Evolutionary conservation across 1,140 invertebrate species (phyloP), one percentile per base, ranked within the genome.

Genomic region (Eubasilissa regina): DNA sequence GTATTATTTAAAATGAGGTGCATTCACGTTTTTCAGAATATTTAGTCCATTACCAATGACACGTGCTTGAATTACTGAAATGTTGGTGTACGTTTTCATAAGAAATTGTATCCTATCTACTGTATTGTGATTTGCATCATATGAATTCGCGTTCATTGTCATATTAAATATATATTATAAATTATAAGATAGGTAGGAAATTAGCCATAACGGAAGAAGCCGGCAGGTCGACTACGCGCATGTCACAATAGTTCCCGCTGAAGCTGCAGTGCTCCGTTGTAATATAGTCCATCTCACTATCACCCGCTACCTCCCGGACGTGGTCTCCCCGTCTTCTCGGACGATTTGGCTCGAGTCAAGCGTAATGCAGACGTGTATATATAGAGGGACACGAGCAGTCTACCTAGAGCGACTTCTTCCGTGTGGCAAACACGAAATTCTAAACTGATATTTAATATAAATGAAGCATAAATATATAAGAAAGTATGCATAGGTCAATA

Each of bases 381-480:
- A 35, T 35, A 35, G 25, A n/a, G n/a, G n/a, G n/a, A n/a, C n/a
- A n/a, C n/a, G n/a, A 35, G 11, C n/a, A 45, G 74, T 76, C 74
- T 10, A 35, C 58, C 74, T 76, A 8, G 56, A 62, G 55, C 51
- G 56, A 64, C 48, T 35, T 74, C 75, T 81, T 78, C 76, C 60
- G 68, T 64, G 75, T 75, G 80, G 62, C 80, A 79, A 81, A 81
- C 80, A 81, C 77, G 80, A 81, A 81, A 81, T 81, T 81, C 80
- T 81, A 81, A 81, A 81, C 80, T 81, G 80, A 81, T 81, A 81
- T 78, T 81, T 81, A 78, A 81, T 81, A 81, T 81, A 81, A 79
- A 81, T 81, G 70, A 81, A 78, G 53, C 45, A 56, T 77, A 77
- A 77, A 77, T 56, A 70, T 77, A 35, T 77, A 77, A 77, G 75